Conservation (phyloP, 2,113 vertebrate genomes). For the Chrysemys picta region DNA sequence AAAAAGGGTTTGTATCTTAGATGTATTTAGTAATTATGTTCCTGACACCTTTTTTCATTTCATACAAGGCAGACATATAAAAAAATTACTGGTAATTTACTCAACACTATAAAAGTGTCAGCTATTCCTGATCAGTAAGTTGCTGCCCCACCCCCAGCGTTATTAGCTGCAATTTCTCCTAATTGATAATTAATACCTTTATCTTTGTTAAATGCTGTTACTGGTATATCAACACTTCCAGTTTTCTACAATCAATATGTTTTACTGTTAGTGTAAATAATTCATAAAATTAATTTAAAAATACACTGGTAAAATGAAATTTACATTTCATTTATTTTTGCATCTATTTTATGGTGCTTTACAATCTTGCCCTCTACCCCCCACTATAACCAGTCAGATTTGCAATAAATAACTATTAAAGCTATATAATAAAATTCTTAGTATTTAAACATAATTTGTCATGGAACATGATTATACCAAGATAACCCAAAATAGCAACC, state of each 20-base stretch:
- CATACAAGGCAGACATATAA: conserved; percentile 63
- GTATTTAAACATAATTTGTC: neutral
- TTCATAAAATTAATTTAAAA: conserved; percentile 65
- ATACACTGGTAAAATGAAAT: neutral
- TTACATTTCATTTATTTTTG: conserved; percentile 13
- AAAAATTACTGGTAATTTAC: conserved; percentile 64
- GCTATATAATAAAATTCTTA: neutral
- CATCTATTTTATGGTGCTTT: neutral
- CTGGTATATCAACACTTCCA: conserved; percentile 66
- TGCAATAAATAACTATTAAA: conserved; percentile 8
- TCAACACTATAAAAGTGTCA: conserved; percentile 64
- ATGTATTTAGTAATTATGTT: conserved; percentile 76
- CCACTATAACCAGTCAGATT: neutral
- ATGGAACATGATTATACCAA: neutral
- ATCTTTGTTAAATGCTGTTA: conserved; percentile 64
- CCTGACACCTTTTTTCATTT: conserved; percentile 71
- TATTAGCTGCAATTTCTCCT: conserved; percentile 73
- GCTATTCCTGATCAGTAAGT: conserved; percentile 63
- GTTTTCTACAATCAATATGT: conserved; percentile 59
- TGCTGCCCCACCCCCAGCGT: conserved; percentile 34
- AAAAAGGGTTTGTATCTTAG: conserved; percentile 70
- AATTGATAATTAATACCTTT: conserved; percentile 82
- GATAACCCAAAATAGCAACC: neutral
- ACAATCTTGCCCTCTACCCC: neutral
- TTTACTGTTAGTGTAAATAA: conserved; percentile 70